A percentile compares a stretch with the other conserved stretches of the same genome.
Evolutionary conservation across 1,140 invertebrate species (phyloP).

Genomic region (Drosophila ogumai): DNA sequence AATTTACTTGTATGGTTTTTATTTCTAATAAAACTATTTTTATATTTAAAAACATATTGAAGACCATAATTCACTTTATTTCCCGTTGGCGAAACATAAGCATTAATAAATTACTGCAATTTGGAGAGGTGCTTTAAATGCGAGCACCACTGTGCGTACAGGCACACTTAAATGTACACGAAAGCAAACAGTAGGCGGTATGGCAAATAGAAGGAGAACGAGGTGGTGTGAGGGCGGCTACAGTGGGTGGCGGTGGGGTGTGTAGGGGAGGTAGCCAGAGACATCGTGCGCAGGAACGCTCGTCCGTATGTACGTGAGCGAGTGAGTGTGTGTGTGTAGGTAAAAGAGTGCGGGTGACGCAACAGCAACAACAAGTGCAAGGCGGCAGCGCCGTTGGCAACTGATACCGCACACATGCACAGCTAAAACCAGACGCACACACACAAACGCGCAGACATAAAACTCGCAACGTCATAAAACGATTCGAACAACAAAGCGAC

Average conservation of each 20-base stretch:
- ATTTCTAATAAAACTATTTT: not conserved
- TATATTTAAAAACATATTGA: not conserved
- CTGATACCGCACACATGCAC: conserved; percentile 43
- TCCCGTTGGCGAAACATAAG: not conserved
- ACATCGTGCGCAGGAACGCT: conserved; percentile 47
- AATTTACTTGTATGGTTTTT: no score
- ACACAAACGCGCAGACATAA: conserved; percentile 58
- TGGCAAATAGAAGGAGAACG: conserved; percentile 33
- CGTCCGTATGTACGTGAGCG: conserved; percentile 7
- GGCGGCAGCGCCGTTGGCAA: conserved; percentile 74
- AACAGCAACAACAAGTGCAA: conserved; percentile 82
- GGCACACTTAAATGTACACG: conserved; percentile 16
- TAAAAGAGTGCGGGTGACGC: conserved; percentile 73
- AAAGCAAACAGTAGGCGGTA: conserved; percentile 64
- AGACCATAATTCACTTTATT: not conserved
- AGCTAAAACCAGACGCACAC: conserved; percentile 17
- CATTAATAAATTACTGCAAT: conserved; percentile 4
- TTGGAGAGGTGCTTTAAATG: conserved; percentile 18
- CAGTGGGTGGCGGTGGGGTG: conserved; percentile 15
- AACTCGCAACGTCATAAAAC: conserved; percentile 80
- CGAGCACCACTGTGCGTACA: conserved; percentile 11
- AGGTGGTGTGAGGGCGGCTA: conserved; percentile 9
- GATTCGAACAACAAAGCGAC: conserved; percentile 69
- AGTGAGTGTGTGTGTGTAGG: conserved; percentile 28
- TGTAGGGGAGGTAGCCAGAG: conserved; percentile 22